A percentile compares a stretch with the other conserved stretches of the same genome.
phyloP scores from a whole-genome alignment of 2,113 vertebrate genomes.

The Erythrocercus mccallii region DNA sequence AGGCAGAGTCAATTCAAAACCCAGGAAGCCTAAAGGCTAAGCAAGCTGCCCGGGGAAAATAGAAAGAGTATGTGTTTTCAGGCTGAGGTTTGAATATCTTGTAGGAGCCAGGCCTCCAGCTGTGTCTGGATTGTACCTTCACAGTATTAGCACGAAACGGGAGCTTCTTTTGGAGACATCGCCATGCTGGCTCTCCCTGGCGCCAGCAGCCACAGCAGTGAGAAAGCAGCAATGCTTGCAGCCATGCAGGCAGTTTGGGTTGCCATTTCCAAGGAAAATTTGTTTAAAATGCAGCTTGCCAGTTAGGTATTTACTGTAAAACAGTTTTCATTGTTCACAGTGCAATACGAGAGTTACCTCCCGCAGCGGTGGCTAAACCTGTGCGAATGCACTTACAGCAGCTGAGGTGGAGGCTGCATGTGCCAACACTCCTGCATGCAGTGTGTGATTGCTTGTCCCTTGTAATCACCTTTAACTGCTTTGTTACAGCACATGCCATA shows the following conservation, averaged over 20 bases:
- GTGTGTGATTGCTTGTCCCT: neutral
- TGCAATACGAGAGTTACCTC: neutral
- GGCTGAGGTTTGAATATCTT: neutral
- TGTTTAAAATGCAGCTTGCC: neutral
- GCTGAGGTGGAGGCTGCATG: neutral
- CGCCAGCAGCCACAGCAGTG: neutral
- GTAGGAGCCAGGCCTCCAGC: neutral
- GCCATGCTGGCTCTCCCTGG: neutral
- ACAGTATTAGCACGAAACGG: neutral
- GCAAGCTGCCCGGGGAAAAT: constrained; percentile 22
- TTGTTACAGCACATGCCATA: neutral
- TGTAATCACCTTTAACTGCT: neutral
- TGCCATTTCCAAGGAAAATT: neutral
- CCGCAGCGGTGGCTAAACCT: neutral
- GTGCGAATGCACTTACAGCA: constrained; percentile 1
- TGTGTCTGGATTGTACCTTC: constrained; percentile 1
- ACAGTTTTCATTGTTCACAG: accelerated
- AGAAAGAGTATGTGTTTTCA: neutral
- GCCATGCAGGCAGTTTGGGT: neutral
- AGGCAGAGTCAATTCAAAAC: constrained; percentile 32
- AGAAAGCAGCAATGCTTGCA: neutral
- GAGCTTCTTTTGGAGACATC: neutral
- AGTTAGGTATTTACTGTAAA: neutral
- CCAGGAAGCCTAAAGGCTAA: constrained; percentile 11
- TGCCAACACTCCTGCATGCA: neutral